Percentiles rank a stretch among this genome's conserved stretches.
phyloP scores from a whole-genome alignment of 1,140 invertebrate genomes.

The Microplitis mediator region DNA sequence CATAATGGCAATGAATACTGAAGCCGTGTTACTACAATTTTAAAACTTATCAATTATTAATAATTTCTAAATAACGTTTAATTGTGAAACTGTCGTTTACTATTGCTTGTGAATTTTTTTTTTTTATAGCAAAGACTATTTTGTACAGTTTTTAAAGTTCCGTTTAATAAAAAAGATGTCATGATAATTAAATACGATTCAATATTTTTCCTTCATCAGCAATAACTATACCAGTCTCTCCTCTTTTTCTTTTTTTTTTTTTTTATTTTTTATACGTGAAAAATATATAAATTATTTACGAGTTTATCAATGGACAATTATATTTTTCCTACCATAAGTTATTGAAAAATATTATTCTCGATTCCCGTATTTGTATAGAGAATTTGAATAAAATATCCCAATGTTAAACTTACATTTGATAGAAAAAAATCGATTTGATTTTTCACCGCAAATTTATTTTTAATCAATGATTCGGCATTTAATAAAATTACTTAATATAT shows the following conservation, averaged over 20 bases:
- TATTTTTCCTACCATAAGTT: neutral
- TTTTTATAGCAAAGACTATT: neutral
- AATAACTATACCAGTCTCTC: slow-evolving; percentile 26
- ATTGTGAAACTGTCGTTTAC: neutral
- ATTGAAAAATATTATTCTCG: slow-evolving; percentile 23
- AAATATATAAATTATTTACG: slow-evolving; percentile 20
- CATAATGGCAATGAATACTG: slow-evolving; percentile 12
- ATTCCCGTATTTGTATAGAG: neutral
- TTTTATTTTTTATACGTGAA: neutral
- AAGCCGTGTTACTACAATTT: slow-evolving; percentile 6
- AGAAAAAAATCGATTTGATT: too few species aligned
- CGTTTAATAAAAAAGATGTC: too few species aligned
- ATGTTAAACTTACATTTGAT: neutral
- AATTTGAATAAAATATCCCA: slow-evolving; percentile 7
- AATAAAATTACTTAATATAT: slow-evolving; percentile 7
- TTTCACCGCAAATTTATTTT: neutral
- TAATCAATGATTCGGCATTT: neutral
- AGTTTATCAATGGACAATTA: slow-evolving; percentile 14
- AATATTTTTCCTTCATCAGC: neutral
- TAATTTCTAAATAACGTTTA: neutral
- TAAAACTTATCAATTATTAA: neutral
- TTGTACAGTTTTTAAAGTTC: slow-evolving; percentile 4
- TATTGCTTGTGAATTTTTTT: neutral
- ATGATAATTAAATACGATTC: too few species aligned
- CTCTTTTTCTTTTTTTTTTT: neutral